A percentile compares a stretch with the other conserved stretches of the same genome.
Conservation (phyloP, 2,113 vertebrate genomes). For the Empidonax alnorum region DNA sequence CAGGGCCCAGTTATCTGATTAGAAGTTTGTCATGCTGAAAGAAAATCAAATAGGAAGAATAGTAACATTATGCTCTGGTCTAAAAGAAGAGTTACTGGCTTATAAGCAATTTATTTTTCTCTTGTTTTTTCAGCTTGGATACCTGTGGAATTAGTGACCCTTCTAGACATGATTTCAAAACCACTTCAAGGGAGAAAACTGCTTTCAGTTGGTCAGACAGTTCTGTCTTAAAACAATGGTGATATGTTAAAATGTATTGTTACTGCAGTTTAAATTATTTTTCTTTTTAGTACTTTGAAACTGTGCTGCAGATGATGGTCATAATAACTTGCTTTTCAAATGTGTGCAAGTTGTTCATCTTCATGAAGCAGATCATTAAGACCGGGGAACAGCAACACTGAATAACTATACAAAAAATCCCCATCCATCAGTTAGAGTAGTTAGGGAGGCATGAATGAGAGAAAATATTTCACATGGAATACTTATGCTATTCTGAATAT, state of each 20-base stretch:
- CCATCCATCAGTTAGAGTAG: background rate
- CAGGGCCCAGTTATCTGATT: background rate
- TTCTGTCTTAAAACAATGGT: conserved; percentile 9
- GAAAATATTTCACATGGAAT: background rate
- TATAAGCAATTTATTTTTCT: conserved; percentile 36
- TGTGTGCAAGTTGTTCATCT: background rate
- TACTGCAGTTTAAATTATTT: background rate
- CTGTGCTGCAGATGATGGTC: background rate
- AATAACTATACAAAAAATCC: background rate
- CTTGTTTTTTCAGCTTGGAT: conserved; percentile 27
- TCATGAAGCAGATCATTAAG: background rate
- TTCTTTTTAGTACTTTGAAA: background rate
- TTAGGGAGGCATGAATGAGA: background rate
- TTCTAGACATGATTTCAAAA: conserved; percentile 41
- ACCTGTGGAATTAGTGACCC: conserved; percentile 34
- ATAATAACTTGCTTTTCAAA: background rate
- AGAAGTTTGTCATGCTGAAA: background rate
- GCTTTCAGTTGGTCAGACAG: background rate
- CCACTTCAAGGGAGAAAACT: background rate
- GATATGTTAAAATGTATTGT: background rate
- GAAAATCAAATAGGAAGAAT: background rate
- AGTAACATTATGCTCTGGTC: background rate
- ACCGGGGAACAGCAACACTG: background rate
- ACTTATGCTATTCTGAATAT: background rate
- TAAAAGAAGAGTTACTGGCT: background rate